Evolutionary conservation across 2,797 vertebrate species (phyloP), one percentile per base, ranked within the genome.

Genomic region (Hylomyscus alleni): DNA sequence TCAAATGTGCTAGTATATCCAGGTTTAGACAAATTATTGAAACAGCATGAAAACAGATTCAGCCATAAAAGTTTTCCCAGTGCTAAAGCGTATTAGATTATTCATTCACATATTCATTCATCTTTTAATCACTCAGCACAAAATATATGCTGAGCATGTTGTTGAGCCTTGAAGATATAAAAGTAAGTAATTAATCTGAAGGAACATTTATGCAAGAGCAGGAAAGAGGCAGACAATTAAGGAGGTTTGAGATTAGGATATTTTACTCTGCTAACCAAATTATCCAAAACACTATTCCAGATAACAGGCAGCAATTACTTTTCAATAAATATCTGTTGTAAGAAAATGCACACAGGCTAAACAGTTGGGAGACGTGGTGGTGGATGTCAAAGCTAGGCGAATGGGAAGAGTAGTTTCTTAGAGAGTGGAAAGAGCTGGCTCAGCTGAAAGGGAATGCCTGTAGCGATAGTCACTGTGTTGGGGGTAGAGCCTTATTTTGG

Each of bases 311-410:
- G 37, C 84, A 95, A 75, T 56, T 77, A 84, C 72, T 75, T 94
- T 24, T 75, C 1, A 34, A 52, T 60, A 78, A 95, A 87, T n/a
- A 22, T 6, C 4, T 24, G 2, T 2, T 78, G 0, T 50, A 50
- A 54, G 73, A 54, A 95, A 73, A 29, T 37, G 34, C 50, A 17
- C 3, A 17, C 8, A 40, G 9, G 5, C 56, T 37, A 24, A 5
- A 2, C 11, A 58, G 20, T 54, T 20, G 17, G 40, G 37, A n/a
- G 24, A 76, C 67, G 17, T 37, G 11, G 0, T 24, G 37, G 15
- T 1, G 5, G 14, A 19, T 69, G 29, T 76, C 19, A 4, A 3
- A 50, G 20, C 10, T 1, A 2, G 5, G 3, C 26, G 20, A 1
- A 1, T 9, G 20, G 11, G 44, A 44, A 50, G 67, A 82, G 22